These are phyloP conservation scores for Chymomyza fuscimana DNA, from an alignment of 2,888 invertebrate genomes.

Conservation along the genomic window DNA sequence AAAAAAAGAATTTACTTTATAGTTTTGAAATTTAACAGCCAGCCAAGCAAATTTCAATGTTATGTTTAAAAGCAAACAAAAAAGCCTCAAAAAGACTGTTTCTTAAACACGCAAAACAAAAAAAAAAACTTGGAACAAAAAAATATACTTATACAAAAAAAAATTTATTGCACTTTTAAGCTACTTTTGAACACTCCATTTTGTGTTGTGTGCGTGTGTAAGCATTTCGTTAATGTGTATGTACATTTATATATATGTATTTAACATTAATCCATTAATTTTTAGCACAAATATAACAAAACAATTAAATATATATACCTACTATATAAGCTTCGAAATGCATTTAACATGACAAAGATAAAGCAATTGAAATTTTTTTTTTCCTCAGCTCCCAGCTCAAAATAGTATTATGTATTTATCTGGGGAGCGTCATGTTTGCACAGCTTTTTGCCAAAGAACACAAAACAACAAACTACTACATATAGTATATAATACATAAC, in stretches of 20 bases:
- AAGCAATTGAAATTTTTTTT: neutral
- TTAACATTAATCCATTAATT: constrained; percentile 15
- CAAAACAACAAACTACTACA: neutral
- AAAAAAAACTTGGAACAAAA: constrained; percentile 2
- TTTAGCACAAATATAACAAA: constrained; percentile 52
- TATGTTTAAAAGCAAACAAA: constrained; percentile 58
- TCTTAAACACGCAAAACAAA: constrained; percentile 37
- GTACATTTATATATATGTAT: constrained; percentile 13
- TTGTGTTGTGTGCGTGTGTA: constrained; percentile 17
- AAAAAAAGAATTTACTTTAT: constrained; percentile 11
- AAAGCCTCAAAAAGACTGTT: constrained; percentile 63
- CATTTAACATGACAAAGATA: constrained; percentile 48
- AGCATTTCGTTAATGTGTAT: too few species aligned
- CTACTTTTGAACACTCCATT: neutral
- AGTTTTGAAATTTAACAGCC: constrained; percentile 13
- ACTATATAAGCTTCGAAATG: constrained; percentile 51
- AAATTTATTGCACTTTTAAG: neutral
- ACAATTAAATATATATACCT: neutral
- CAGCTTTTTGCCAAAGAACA: constrained; percentile 33
- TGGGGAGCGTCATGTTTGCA: constrained; percentile 7
- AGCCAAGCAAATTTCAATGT: constrained; percentile 45
- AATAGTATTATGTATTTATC: neutral
- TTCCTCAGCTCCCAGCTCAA: neutral
- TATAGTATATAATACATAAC: constrained; percentile 3
- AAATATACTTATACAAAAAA: constrained; percentile 14